Percentiles rank a stretch among this genome's conserved stretches.
Evolutionary conservation across 2,888 invertebrate genomes (phyloP).

Genomic region (Holacanthella duospinosa): DNA sequence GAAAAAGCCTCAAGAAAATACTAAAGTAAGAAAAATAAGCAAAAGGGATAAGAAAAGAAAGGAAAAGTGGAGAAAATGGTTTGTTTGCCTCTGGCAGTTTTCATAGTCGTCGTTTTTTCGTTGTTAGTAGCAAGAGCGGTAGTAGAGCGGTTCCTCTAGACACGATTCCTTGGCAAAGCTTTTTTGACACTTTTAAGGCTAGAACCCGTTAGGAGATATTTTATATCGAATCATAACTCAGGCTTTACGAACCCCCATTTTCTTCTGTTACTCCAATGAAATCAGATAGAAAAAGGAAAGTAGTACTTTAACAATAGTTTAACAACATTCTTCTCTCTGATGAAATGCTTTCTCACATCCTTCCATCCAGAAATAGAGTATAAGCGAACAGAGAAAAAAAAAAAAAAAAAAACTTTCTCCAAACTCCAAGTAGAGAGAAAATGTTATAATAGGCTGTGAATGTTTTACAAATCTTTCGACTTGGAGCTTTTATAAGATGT

Average conservation of each 20-base stretch:
- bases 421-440: not conserved
- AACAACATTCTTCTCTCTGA: slow-evolving; percentile 1
- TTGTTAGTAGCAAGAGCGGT: too few species aligned
- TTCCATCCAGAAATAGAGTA: too few species aligned
- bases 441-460: not conserved
- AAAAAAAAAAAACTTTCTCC: not conserved
- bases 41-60: not conserved
- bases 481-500: not conserved
- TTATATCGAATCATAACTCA: slow-evolving; percentile 3
- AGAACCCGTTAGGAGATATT: not conserved
- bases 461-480: slow-evolving; percentile 1
- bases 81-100: not conserved
- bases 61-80: not conserved
- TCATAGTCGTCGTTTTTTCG: not conserved
- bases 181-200: slow-evolving; percentile 2
- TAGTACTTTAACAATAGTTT: slow-evolving; percentile 6
- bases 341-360: not conserved
- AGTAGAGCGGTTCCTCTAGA: not conserved
- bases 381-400: not conserved
- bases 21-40: not conserved
- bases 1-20: too few species aligned
- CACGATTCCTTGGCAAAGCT: not conserved
- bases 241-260: slow-evolving; percentile 3
- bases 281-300: slow-evolving; percentile 2
- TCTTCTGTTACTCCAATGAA: slow-evolving; percentile 1